Percentiles rank a stretch among this genome's conserved stretches.
Evolutionary conservation across 1,140 invertebrate species (phyloP).

Genomic region (Rhagoletis zephyria): DNA sequence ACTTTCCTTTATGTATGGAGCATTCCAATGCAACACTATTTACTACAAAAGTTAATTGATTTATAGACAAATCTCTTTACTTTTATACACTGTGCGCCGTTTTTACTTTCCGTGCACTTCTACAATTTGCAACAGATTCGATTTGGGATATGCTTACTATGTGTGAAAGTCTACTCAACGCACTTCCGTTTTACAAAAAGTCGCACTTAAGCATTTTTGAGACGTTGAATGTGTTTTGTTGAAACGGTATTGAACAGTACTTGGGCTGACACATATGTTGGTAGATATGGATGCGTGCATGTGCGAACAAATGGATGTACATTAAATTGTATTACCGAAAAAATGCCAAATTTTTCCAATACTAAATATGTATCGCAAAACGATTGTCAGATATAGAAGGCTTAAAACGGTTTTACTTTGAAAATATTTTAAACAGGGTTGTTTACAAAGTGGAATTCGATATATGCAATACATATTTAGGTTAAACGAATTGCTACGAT

Average conservation of each 20-base stretch:
- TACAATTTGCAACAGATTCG: not conserved
- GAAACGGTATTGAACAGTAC: not conserved
- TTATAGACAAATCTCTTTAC: too few relatives aligned
- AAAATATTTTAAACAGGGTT: too few relatives aligned
- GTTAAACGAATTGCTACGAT: too few relatives aligned
- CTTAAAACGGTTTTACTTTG: too few relatives aligned
- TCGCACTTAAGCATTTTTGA: not conserved
- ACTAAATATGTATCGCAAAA: too few relatives aligned
- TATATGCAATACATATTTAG: too few relatives aligned
- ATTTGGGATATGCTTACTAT: not conserved
- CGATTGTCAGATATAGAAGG: too few relatives aligned
- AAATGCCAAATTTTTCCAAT: too few relatives aligned
- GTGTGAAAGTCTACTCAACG: not conserved
- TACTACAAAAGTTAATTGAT: too few relatives aligned
- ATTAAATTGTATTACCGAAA: not conserved
- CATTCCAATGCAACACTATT: too few relatives aligned
- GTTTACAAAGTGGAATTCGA: too few relatives aligned
- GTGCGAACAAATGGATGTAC: not conserved
- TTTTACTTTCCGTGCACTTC: slow-evolving; percentile 10
- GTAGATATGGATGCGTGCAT: not conserved
- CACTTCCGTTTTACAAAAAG: slow-evolving; percentile 7
- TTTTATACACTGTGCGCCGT: not conserved
- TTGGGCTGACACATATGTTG: not conserved
- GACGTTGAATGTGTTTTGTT: not conserved
- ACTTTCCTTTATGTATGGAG: too few relatives aligned